Conservation (phyloP, 2,888 invertebrate genomes). For the Ceramica pisi region DNA sequence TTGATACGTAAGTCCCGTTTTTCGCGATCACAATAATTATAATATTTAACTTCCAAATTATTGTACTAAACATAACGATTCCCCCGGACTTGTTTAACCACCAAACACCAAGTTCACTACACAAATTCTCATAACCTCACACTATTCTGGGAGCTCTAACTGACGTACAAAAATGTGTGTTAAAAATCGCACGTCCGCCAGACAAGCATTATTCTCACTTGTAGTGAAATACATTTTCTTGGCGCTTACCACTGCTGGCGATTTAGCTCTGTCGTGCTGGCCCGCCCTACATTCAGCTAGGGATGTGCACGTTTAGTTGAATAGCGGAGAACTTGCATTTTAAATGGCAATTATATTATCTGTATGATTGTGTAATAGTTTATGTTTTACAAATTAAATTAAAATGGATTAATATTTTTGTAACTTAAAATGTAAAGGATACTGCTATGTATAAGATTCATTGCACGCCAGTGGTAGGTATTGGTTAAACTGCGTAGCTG, state of each 20-base stretch:
- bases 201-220: constrained; percentile 88
- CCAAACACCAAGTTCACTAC: not conserved
- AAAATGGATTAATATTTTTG: not conserved
- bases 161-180: constrained; percentile 74
- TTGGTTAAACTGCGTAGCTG: no score
- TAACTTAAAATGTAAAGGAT: not conserved
- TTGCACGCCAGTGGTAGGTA: not conserved
- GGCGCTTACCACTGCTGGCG: constrained; percentile 86
- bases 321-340: constrained; percentile 1
- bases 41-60: not conserved
- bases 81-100: not conserved
- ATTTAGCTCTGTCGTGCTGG: constrained; percentile 85
- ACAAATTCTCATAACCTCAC: constrained; percentile 22
- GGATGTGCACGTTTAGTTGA: constrained; percentile 38
- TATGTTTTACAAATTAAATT: not conserved
- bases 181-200: constrained; percentile 76
- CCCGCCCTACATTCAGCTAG: constrained; percentile 60
- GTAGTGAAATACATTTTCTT: constrained; percentile 88
- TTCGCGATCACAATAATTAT: not conserved
- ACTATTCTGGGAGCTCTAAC: constrained; percentile 12
- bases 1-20: not conserved
- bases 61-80: not conserved
- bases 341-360: not conserved
- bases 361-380: not conserved
- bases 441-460: not conserved